Base-by-base conservation (phyloP, 2,888 invertebrate genomes). In the Ptycholaimellus sp. region DNA sequence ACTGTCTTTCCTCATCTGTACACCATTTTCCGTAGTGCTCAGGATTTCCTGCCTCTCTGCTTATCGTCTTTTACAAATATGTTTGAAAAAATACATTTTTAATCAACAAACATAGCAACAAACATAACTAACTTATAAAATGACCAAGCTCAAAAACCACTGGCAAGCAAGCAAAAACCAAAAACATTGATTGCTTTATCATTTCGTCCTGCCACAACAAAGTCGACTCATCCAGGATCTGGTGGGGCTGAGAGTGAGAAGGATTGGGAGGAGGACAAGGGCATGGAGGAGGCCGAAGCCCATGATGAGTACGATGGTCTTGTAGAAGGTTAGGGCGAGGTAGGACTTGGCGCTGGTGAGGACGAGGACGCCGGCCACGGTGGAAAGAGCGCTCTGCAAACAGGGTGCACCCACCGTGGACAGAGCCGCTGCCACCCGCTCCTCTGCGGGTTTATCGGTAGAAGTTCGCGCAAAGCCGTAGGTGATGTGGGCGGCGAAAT, bases 271-370 rank as follows among this genome's bases (percentile, higher is more conserved):
- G 6, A 85, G 63, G 52, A 83, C 73, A 6, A 85, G 66, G 0
- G 82, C 82, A 55, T 85, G 83, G 70, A 82, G 71, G 2, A 81
- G 80, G 31, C 82, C 83, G 48, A 81, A 77, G 61, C 81, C 75
- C 46, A 83, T 79, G 0, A 83, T 82, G 53, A 83, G 68, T 59
- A 83, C 81, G 17, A 83, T 79, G 73, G 82, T 81, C 65, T 83
- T 83, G 65, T 83, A 83, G 69, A 85, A 83, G 1, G 82, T 81
- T 21, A 74, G 68, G 60, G 83, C 83, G 36, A 85, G 79, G 57
- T 83, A 83, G 46, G 81, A 82, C 46, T 79, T 75, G 0, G 82
- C 80, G 30, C 82, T 63, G 6, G 79, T 65, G 3, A 85, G 61
- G 0, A 81, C 80, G 2, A 76, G 64, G 19, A 82, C 73, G 40